Evolutionary conservation across 2,797 vertebrate species (phyloP).

Genomic region (Alcedo quadribrachys): DNA sequence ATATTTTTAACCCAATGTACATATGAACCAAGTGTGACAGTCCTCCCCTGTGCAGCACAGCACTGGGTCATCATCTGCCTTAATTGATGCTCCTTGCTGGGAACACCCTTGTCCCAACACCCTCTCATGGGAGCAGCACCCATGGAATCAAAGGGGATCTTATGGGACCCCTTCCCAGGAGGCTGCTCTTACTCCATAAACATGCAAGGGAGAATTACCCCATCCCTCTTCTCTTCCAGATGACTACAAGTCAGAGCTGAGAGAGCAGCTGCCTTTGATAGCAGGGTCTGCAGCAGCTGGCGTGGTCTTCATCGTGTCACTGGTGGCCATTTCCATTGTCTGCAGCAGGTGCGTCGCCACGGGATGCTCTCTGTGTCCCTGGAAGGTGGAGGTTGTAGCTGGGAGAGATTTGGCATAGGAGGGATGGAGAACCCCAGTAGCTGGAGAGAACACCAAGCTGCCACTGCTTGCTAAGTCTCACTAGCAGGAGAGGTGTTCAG

Average conservation of each 20-base stretch:
- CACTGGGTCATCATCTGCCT: background rate
- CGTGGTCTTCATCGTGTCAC: slow-evolving; percentile 95
- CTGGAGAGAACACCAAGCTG: background rate
- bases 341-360: slow-evolving; percentile 89
- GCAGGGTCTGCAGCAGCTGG: slow-evolving; percentile 94
- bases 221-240: slow-evolving; percentile 76
- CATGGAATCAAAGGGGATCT: rapidly evolving
- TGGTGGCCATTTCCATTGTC: slow-evolving; percentile 97
- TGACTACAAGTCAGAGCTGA: slow-evolving; percentile 97
- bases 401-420: background rate
- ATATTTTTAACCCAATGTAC: background rate
- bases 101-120: background rate
- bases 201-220: background rate
- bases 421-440: rapidly evolving
- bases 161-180: background rate
- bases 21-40: rapidly evolving
- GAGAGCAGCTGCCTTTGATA: slow-evolving; percentile 96
- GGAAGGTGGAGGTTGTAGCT: background rate
- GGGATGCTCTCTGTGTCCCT: background rate
- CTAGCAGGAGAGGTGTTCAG: rapidly evolving
- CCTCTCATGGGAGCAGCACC: background rate
- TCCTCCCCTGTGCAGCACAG: background rate
- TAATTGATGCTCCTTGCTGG: rapidly evolving
- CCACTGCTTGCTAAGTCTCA: rapidly evolving
- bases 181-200: background rate